Evolutionary conservation across 1,140 invertebrate species (phyloP), one percentile per base, ranked within the genome.

Genomic region (Pseudomyrmex cubaensis): DNA sequence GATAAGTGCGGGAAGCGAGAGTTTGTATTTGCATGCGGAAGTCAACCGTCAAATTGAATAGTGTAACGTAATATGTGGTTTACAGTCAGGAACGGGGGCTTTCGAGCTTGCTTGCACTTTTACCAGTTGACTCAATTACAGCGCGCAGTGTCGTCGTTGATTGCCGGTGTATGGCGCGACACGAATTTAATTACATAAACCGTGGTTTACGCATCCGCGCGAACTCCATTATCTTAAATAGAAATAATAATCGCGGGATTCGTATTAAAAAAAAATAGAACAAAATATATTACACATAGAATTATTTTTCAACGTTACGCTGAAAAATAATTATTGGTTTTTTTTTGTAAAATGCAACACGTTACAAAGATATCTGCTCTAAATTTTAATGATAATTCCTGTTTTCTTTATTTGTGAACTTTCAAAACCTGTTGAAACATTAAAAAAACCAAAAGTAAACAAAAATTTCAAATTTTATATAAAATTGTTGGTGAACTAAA

Each of bases 111-210:
- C 76, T 72, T 80, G 76, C 76, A 80, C 76, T 80, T 80, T 80
- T 80, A 80, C 70, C 66, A 70, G 76, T 80, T 80, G 76, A 80
- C 76, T 80, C 76, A 80, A 80, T 80, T 80, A 80, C 52, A 80
- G n/a, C 66, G 66, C 66, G 76, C 66, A 80, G 54, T 72, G 56
- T 44, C 54, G 44, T 80, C 76, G 76, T 72, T 80, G 76, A 80
- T 80, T 80, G 66, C 76, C 44, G 56, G 66, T 70, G 66, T 80
- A 70, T 52, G 54, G 20, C 64, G 9, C 44, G 54, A 46, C 44
- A 54, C 22, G 54, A 80, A 80, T 80, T 80, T 80, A 59, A 80
- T 80, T 80, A 80, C 66, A 50, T 70, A 59, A 35, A 72, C 66
- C 66, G 76, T 80, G 76, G 66, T 80, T 80, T 80, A 72, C 76